Base-by-base conservation (phyloP, 2,888 invertebrate species). In the Nomada fabriciana region DNA sequence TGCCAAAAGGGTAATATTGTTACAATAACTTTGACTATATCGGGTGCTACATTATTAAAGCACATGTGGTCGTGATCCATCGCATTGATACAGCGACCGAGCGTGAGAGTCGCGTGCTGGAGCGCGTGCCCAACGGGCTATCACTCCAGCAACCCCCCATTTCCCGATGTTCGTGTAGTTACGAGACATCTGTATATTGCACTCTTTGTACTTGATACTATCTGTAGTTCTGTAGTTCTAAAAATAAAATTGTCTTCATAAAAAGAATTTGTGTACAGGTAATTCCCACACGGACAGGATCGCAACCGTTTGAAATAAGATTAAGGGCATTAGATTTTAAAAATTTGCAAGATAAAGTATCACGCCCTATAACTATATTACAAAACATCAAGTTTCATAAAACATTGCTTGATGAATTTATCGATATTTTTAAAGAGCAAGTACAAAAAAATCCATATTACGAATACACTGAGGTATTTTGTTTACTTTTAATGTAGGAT, bases 401-500 rank as follows among this genome's bases (percentile, higher is more conserved):
- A 86, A 96, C 97, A 0, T 94, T 98, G 3, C 95, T 97, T 71
- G 98, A 98, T 90, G 95, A 97, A 91, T 98, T 98, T 93, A 95
- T 98, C 36, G 96, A 96, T 71, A 97, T 97, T 0, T 98, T 98
- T 93, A 96, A 96, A 89, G 95, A 97, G 53, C 96, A 97, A 89
- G 96, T 97, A 2, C 94, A 95, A 1, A 95, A 95, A 85, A 98
- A 98, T 94, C 96, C 96, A 0, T 93, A 94, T 10, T 96, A 96
- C 90, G 94, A 94, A 88, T 94, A 94, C 74, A 92, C 94, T 82
- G 94, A 96, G 94, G 96, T 96, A 92, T 82, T 80, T 84, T 64
- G 60, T 57, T 13, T 60, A 67, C 47, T 70, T 29, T 61, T 25
- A 9, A 23, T 71, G 52, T 67, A 71, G 47, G 60, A 70, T 67